Conservation (phyloP, 2,113 vertebrate genomes). For the Neolamprologus longior region DNA sequence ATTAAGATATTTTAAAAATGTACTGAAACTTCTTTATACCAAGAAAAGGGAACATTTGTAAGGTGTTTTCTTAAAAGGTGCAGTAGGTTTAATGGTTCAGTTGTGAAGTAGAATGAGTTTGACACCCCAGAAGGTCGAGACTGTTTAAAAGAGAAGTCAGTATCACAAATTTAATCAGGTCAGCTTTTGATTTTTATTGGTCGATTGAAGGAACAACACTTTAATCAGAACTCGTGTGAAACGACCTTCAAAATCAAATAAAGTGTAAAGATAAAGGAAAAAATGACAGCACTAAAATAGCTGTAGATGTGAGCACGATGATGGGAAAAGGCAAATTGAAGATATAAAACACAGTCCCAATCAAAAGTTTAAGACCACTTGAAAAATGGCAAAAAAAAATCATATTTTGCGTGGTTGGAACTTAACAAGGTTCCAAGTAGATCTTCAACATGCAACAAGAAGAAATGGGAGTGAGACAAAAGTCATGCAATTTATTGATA, state of each 20-base stretch:
- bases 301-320: not conserved
- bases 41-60: not conserved
- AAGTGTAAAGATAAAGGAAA: not conserved
- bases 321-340: not conserved
- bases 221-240: not conserved
- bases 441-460: not conserved
- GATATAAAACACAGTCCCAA: not conserved
- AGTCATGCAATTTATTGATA: not conserved
- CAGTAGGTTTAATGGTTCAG: not conserved
- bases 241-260: not conserved
- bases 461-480: not conserved
- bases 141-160: not conserved
- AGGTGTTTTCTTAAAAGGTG: not conserved
- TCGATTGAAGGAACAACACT: not conserved
- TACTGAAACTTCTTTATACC: not conserved
- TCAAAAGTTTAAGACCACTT: not conserved
- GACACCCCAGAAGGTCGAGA: not conserved
- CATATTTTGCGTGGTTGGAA: not conserved
- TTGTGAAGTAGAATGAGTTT: not conserved
- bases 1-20: not conserved
- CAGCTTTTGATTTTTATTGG: not conserved
- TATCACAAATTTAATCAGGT: not conserved
- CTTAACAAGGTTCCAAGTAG: not conserved
- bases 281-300: not conserved
- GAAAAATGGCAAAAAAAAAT: not conserved